These are phyloP conservation scores for Carcinoscorpius rotundicauda DNA, from an alignment of 1,140 invertebrate species.

Conservation along the genomic window DNA sequence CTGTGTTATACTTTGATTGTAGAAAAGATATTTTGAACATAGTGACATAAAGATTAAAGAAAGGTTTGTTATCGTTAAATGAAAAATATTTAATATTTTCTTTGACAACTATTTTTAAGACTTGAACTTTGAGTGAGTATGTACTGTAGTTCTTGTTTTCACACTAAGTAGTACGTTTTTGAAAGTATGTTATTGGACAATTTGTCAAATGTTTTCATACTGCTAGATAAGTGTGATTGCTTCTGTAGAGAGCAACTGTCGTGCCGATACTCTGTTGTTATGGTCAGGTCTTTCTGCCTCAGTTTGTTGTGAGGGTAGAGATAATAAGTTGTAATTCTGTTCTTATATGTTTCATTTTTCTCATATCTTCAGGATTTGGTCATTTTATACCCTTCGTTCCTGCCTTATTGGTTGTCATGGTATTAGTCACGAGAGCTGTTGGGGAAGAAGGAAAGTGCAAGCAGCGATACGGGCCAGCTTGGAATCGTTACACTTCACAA, in stretches of 20 bases:
- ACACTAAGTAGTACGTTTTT: too few species aligned
- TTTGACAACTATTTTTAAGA: too few species aligned
- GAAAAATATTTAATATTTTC: too few species aligned
- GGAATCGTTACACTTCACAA: constrained; percentile 15
- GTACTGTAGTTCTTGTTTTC: too few species aligned
- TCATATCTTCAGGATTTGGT: constrained; percentile 7
- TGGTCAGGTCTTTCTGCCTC: neutral
- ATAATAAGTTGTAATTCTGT: neutral
- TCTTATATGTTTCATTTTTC: neutral
- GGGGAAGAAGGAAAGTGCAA: constrained; percentile 15
- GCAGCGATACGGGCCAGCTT: constrained; percentile 16
- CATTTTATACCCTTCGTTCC: constrained; percentile 14
- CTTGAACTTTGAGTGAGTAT: too few species aligned
- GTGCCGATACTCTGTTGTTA: neutral
- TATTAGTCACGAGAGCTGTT: constrained; percentile 9
- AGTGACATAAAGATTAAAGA: too few species aligned
- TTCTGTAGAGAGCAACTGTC: too few species aligned
- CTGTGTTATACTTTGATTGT: neutral
- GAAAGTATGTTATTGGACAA: too few species aligned
- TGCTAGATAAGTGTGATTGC: too few species aligned
- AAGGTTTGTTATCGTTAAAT: too few species aligned
- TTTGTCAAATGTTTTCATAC: too few species aligned
- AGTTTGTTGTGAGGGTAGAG: neutral
- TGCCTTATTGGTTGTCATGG: constrained; percentile 5
- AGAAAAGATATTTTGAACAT: neutral